Conservation (phyloP, 2,113 vertebrate species). For the Anarrhichthys ocellatus region DNA sequence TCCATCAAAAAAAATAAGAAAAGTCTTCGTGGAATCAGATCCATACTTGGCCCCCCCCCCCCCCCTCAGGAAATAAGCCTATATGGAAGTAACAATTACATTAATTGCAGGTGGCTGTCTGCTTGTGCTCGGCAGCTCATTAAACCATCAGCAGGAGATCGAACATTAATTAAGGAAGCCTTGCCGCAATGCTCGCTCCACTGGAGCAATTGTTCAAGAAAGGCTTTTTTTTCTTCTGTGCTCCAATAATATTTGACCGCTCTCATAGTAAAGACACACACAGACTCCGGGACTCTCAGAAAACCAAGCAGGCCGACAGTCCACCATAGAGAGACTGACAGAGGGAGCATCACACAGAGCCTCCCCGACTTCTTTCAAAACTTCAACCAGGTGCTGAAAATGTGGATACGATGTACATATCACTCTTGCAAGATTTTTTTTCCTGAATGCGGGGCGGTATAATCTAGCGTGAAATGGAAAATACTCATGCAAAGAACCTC, state of each 20-base stretch:
- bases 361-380: background rate
- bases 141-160: conserved; percentile 69
- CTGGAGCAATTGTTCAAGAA: conserved; percentile 25
- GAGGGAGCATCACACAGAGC: background rate
- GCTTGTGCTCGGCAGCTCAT: conserved; percentile 51
- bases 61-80: conserved; percentile 50
- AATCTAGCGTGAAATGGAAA: background rate
- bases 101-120: conserved; percentile 55
- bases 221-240: background rate
- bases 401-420: background rate
- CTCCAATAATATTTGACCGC: conserved; percentile 44
- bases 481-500: background rate
- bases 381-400: background rate
- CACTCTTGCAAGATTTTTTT: background rate
- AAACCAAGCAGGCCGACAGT: conserved; percentile 33
- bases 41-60: conserved; percentile 50
- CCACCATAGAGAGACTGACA: background rate
- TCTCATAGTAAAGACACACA: conserved; percentile 15
- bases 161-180: conserved; percentile 75
- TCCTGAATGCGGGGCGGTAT: no score
- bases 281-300: conserved; percentile 17
- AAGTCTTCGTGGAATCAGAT: conserved; percentile 42
- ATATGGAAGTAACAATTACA: conserved; percentile 63
- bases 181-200: background rate
- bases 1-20: conserved; percentile 42